Base-by-base conservation (phyloP, 2,888 invertebrate genomes). In the Charanyca ferruginea region DNA sequence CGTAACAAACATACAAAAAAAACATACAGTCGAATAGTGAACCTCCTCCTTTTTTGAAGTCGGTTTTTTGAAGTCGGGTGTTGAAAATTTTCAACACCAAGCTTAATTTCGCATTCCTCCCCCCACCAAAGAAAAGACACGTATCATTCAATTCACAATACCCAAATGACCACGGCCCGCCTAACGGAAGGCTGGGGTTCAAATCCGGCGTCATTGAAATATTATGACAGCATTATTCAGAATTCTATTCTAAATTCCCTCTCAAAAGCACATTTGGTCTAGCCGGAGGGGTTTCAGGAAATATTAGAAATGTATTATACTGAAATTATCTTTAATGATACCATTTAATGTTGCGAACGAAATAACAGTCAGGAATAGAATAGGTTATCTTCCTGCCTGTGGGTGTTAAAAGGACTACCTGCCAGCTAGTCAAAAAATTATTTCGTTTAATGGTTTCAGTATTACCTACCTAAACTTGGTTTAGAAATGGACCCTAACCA, bases 181-280 rank as follows among this genome's bases (percentile, higher is more conserved):
- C 2, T 20, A 45, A 44, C 47, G 53, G 78, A 73, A 64, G 45
- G 57, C 52, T 32, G 44, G 35, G 51, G 73, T 59, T 77, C 49
- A 73, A 77, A 77, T 78, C 65, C 73, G 59, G 48, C 8, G 45
- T 59, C 47, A 77, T 73, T 73, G 78, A 73, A 73, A 65, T 77
- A 73, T 75, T 78, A 79, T 63, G 60, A 53, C 79, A 54, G 61
- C 45, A 59, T 73, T 78, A 75, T 74, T 52, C 61, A 57, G 38
- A 35, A 63, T 73, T 73, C 54, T 73, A 72, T 73, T 72, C 64
- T 45, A 53, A 58, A 54, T 28, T 38, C 38, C 42, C 54, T 35
- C 44, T 65, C 52, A 77, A 72, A 59, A 72, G 51, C 59, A 51
- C 73, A 65, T 74, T 70, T 55, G 38, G 47, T 20, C 32, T 41